Conservation (phyloP, 1,140 invertebrate genomes). For the Xylocopa sonorina region DNA sequence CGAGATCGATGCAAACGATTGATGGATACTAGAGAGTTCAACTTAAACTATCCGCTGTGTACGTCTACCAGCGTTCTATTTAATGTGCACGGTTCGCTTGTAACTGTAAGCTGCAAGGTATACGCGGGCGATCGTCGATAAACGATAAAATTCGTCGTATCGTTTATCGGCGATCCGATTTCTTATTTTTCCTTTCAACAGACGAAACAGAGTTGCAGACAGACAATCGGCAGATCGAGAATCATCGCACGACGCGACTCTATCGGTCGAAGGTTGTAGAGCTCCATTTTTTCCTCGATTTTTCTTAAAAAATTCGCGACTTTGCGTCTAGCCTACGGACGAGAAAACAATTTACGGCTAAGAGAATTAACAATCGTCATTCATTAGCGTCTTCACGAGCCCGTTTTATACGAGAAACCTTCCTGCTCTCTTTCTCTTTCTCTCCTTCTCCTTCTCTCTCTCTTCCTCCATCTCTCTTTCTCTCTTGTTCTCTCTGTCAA, state of each 20-base stretch:
- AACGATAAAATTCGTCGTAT: constrained; percentile 11
- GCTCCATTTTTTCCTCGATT: too few species aligned
- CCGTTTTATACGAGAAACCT: constrained; percentile 13
- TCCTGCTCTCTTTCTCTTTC: too few species aligned
- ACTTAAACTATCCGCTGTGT: constrained; percentile 7
- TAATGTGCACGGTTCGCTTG: background rate
- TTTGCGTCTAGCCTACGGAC: constrained; percentile 21
- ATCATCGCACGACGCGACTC: background rate
- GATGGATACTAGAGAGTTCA: constrained; percentile 1
- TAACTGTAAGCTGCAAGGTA: constrained; percentile 11
- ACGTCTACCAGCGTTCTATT: too few species aligned
- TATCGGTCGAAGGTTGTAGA: background rate
- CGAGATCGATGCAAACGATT: constrained; percentile 11
- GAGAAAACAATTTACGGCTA: constrained; percentile 40
- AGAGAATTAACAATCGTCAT: constrained; percentile 31
- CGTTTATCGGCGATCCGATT: constrained; percentile 4
- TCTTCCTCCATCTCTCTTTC: background rate
- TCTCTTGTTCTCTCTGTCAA: background rate
- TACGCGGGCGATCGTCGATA: background rate
- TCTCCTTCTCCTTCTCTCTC: background rate
- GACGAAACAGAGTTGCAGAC: constrained; percentile 11
- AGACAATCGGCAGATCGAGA: constrained; percentile 5
- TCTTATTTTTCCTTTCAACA: background rate
- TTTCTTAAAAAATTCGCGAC: background rate
- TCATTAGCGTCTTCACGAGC: constrained; percentile 27